Percentiles rank a stretch among this genome's conserved stretches.
Evolutionary conservation across 1,140 invertebrate genomes (phyloP).

Genomic region (Lethrus apterus): DNA sequence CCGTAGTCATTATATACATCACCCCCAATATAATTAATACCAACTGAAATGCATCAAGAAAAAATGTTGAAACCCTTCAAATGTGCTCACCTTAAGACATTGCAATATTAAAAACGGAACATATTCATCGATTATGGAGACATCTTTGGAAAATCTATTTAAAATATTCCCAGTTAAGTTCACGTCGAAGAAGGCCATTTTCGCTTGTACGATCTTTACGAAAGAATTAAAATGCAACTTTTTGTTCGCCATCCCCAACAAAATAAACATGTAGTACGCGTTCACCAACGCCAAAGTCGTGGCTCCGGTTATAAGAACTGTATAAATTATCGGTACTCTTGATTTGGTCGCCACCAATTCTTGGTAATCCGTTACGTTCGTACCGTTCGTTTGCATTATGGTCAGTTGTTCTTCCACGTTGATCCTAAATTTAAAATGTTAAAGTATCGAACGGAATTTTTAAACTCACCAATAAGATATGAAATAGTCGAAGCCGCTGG

Average conservation of each 20-base stretch:
- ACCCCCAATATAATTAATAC: conserved; percentile 4
- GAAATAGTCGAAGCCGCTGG: conserved; percentile 66
- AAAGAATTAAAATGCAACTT: conserved; percentile 29
- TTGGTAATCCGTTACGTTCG: conserved; percentile 5
- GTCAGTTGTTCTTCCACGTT: conserved; percentile 10
- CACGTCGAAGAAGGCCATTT: conserved; percentile 32
- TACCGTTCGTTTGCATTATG: not conserved
- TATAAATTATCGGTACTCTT: not conserved
- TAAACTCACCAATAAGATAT: conserved; percentile 57
- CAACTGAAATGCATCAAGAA: conserved; percentile 5
- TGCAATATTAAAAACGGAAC: conserved; percentile 25
- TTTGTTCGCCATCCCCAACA: not conserved
- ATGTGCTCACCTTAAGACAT: conserved; percentile 22
- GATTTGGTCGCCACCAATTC: not conserved
- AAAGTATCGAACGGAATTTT: conserved; percentile 9
- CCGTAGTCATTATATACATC: conserved; percentile 5
- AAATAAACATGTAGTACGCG: conserved; percentile 2
- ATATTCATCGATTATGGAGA: conserved; percentile 28
- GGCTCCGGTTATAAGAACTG: not conserved
- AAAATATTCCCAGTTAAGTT: conserved; percentile 34
- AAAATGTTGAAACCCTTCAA: not conserved
- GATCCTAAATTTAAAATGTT: conserved; percentile 11
- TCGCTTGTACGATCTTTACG: conserved; percentile 23
- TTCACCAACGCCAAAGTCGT: not conserved
- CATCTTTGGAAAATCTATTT: conserved; percentile 32